Evolutionary conservation across 2,113 vertebrate species (phyloP).

Genomic region (Macaca mulatta): DNA sequence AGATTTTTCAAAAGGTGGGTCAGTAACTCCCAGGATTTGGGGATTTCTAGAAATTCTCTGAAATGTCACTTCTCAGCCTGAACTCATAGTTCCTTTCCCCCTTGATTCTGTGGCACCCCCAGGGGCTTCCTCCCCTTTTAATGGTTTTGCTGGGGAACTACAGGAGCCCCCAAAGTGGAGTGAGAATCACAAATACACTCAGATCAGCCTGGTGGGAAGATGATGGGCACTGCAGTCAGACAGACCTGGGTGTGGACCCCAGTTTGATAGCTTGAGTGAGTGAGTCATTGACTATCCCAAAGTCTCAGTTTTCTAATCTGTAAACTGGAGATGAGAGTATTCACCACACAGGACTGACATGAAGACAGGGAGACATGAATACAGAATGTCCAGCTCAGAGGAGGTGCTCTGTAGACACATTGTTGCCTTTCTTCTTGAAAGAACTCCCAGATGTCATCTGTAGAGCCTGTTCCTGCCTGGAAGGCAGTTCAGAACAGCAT

Average conservation of each 20-base stretch:
- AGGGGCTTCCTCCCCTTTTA: background rate
- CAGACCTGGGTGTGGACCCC: background rate
- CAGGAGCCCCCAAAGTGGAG: background rate
- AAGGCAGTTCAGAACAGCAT: background rate
- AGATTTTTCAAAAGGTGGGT: conserved; percentile 6
- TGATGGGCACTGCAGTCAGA: background rate
- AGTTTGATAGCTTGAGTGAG: background rate
- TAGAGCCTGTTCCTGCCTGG: background rate
- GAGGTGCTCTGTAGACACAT: background rate
- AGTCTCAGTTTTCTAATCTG: conserved; percentile 4
- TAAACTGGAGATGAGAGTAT: background rate
- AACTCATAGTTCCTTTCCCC: background rate
- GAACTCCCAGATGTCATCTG: background rate
- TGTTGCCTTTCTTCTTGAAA: background rate
- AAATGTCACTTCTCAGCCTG: background rate
- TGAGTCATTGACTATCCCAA: background rate
- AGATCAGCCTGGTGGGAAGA: background rate
- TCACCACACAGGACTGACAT: background rate
- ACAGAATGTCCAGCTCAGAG: background rate
- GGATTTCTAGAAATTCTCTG: conserved; percentile 33
- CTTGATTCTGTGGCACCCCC: background rate
- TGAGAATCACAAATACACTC: background rate
- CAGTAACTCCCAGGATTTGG: background rate
- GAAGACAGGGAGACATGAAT: background rate
- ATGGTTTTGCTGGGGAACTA: background rate